Conservation (phyloP, 2,888 invertebrate genomes). For the Blastobasis adustella region DNA sequence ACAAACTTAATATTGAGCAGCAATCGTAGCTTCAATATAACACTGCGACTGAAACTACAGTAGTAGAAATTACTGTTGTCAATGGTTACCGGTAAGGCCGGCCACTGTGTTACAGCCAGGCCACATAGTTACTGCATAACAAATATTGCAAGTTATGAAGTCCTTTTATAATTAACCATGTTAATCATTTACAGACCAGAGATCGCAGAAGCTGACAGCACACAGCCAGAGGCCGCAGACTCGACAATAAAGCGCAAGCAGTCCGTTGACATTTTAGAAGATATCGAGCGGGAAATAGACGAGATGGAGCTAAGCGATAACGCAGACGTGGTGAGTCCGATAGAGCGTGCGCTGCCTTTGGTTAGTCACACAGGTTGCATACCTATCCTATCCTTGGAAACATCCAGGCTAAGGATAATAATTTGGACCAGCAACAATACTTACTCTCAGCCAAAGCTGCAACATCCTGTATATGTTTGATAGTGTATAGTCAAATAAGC, state of each 20-base stretch:
- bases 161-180: not conserved
- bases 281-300: conserved; percentile 89
- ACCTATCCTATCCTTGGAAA: no score
- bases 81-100: not conserved
- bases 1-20: not conserved
- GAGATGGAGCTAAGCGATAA: conserved; percentile 84
- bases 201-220: not conserved
- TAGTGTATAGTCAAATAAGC: not conserved
- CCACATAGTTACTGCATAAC: not conserved
- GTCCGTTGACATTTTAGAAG: conserved; percentile 70
- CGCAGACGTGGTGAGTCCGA: no score
- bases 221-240: conserved; percentile 4
- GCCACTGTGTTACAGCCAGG: not conserved
- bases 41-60: not conserved
- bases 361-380: no score
- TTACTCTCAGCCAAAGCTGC: not conserved
- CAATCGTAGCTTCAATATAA: not conserved
- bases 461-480: not conserved
- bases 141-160: not conserved
- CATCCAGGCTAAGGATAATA: not conserved
- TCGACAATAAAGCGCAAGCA: conserved; percentile 27
- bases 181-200: not conserved
- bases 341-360: no score
- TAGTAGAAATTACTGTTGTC: not conserved
- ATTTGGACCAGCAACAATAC: not conserved